Conservation (phyloP, 2,797 vertebrate genomes). For the Myoxocephalus aenaeus region DNA sequence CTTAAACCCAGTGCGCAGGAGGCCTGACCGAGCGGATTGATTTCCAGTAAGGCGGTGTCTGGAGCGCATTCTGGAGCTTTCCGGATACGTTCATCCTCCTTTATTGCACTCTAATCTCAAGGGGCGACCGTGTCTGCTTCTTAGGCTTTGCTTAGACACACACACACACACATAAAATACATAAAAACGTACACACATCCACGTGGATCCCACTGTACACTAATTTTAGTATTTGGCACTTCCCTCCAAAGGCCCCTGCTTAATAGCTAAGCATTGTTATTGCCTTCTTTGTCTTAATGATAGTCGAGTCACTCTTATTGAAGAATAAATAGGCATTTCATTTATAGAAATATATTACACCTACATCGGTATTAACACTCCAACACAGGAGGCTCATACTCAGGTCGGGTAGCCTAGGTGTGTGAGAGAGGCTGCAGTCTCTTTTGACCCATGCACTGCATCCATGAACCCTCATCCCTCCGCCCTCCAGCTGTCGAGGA, state of each 20-base stretch:
- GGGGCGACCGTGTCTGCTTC: conserved; percentile 68
- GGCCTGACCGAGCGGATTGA: conserved; percentile 77
- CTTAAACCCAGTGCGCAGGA: conserved; percentile 72
- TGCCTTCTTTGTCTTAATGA: conserved; percentile 62
- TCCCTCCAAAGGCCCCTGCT: conserved; percentile 52
- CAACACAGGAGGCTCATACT: conserved; percentile 1
- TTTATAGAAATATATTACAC: conserved; percentile 52
- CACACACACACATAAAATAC: conserved; percentile 44
- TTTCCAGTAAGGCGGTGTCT: conserved; percentile 80
- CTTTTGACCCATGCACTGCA: conserved; percentile 17
- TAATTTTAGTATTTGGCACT: conserved; percentile 50
- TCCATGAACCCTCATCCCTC: conserved; percentile 39
- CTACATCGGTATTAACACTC: conserved; percentile 21
- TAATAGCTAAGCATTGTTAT: conserved; percentile 64
- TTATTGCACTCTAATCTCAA: conserved; percentile 81
- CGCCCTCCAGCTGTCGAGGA: conserved; percentile 51
- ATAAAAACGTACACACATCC: conserved; percentile 44
- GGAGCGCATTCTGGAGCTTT: conserved; percentile 73
- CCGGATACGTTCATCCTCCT: conserved; percentile 77
- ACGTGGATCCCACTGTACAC: conserved; percentile 36
- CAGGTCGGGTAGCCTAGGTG: conserved; percentile 7
- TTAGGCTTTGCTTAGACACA: conserved; percentile 63
- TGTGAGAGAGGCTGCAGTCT: conserved; percentile 13
- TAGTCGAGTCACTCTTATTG: conserved; percentile 44
- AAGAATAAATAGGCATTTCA: conserved; percentile 65